These are phyloP conservation scores for Odontophorus gujanensis DNA, from an alignment of 2,113 vertebrate genomes.

Conservation along the genomic window DNA sequence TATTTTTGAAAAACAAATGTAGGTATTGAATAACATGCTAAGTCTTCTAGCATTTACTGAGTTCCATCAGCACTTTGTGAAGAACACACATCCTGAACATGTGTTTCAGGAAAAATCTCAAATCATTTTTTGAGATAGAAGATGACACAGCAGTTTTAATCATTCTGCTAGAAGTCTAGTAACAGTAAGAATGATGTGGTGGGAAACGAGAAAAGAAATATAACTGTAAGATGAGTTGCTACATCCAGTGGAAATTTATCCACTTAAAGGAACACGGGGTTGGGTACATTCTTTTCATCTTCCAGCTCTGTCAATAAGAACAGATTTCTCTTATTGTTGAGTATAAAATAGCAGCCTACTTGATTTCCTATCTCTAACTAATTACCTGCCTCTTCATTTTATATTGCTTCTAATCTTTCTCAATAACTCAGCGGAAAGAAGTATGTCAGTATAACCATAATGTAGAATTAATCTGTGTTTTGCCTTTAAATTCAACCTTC, in stretches of 20 bases:
- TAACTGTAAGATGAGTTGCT: background rate
- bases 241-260: background rate
- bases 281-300: background rate
- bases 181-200: background rate
- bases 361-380: background rate
- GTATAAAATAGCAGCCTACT: background rate
- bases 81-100: background rate
- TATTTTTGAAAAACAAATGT: background rate
- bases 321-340: rapidly evolving
- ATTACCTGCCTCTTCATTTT: background rate
- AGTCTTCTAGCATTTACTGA: background rate
- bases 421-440: background rate
- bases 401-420: background rate
- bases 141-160: background rate
- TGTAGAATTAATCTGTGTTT: background rate
- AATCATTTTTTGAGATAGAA: background rate
- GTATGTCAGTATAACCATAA: background rate
- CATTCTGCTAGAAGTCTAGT: background rate
- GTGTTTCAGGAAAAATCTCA: background rate
- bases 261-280: background rate
- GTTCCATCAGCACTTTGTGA: background rate
- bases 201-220: background rate
- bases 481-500: background rate
- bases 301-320: background rate
- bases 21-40: background rate